Conservation (phyloP, 2,888 invertebrate species). For the Cephus pygmeus region DNA sequence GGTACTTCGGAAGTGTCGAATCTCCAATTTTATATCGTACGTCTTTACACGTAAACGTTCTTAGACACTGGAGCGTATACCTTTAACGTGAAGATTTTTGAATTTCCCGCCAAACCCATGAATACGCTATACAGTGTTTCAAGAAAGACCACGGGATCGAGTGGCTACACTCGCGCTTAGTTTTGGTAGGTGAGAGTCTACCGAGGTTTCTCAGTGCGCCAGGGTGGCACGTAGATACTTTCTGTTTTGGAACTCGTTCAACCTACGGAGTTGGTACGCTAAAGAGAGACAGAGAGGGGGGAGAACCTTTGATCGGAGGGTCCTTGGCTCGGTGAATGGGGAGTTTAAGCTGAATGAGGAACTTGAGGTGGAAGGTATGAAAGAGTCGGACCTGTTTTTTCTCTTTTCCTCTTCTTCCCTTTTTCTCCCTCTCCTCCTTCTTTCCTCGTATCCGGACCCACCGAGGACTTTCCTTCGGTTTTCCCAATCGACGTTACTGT, state of each 20-base stretch:
- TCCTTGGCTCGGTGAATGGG: conserved; percentile 42
- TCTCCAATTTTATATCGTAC: not conserved
- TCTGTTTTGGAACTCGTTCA: not conserved
- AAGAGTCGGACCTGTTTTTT: conserved; percentile 1
- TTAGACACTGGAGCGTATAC: not conserved
- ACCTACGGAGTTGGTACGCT: not conserved
- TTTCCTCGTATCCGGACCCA: not conserved
- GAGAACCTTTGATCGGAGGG: conserved; percentile 39
- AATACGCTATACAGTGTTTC: not conserved
- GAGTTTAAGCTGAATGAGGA: conserved; percentile 40
- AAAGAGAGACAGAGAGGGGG: not conserved
- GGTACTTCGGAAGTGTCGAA: not conserved
- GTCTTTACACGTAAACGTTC: not conserved
- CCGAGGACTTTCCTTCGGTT: not conserved
- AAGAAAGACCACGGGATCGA: not conserved
- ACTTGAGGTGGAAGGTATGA: not conserved
- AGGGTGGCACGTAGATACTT: not conserved
- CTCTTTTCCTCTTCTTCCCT: not conserved
- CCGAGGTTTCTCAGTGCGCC: not conserved
- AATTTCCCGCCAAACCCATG: not conserved
- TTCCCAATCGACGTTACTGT: not conserved
- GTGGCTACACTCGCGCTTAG: not conserved
- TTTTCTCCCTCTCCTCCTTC: not conserved
- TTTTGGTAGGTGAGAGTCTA: not conserved
- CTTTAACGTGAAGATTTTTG: not conserved